Base-by-base conservation (phyloP, 2,888 invertebrate species). In the Oxystoma pomonae region DNA sequence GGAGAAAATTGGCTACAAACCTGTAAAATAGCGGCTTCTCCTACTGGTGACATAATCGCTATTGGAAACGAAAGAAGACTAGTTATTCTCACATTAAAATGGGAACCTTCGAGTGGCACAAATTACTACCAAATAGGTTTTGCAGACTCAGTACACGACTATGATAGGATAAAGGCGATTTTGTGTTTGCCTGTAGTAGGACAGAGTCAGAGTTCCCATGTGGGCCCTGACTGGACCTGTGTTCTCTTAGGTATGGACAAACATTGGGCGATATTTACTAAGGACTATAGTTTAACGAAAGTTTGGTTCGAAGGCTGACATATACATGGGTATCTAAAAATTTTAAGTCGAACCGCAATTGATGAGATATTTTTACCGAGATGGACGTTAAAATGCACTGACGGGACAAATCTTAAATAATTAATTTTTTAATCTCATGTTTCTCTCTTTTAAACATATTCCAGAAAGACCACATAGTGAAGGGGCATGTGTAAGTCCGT, bases 171-270 rank as follows among this genome's bases (percentile, higher is more conserved):
- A 56, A 83, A 80, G 35, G 76, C 82, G 1, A 69, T 85, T 1
- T 65, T 82, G 52, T 84, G 83, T 67, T 68, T 85, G 61, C 84
- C 84, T 1, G 78, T 85, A 66, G 80, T 79, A 53, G 76, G 77
- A 65, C 75, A 72, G 22, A 66, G 61, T 62, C 76, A 77, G 61
- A 79, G 75, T 69, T 78, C 78, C 22, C 76, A 77, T 68, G 76
- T 78, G 69, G 88, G 87, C 3, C 88, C 93, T 20, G 97, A 98
- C 77, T 98, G 97, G 97, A 96, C 94, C 16, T 96, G 95, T 76
- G 85, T 97, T 65, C 87, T 90, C 65, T 85, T 95, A 63, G 67
- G 67, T 50, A n/a, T n/a, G n/a, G n/a, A n/a, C n/a, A n/a, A n/a
- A n/a, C n/a, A n/a, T n/a, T n/a, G n/a, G n/a, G n/a, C n/a, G n/a